phyloP scores from a whole-genome alignment of 2,888 invertebrate genomes.

The Corythucha ciliata region DNA sequence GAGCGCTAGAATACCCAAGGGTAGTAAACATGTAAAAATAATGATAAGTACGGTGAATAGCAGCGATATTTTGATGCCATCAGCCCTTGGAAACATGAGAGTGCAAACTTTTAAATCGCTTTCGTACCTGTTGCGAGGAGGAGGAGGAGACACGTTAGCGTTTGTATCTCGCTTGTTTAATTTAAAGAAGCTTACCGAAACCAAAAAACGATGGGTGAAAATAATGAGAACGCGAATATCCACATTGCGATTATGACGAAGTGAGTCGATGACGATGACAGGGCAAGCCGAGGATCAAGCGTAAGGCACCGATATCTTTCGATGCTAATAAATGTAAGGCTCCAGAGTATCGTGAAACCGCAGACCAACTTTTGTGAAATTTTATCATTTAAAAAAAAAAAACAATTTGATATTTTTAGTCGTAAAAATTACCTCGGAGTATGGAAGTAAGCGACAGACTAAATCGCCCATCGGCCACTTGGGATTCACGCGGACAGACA shows the following conservation, averaged over 20 bases:
- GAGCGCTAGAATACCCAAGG: slow-evolving; percentile 47
- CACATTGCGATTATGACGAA: slow-evolving; percentile 44
- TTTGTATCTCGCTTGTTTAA: too few relatives aligned
- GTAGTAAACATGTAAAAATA: slow-evolving; percentile 46
- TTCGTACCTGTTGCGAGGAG: slow-evolving; percentile 35
- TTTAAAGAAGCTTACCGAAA: slow-evolving; percentile 39
- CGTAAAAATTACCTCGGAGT: slow-evolving; percentile 51
- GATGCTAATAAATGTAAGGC: slow-evolving; percentile 49
- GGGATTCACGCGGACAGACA: slow-evolving; percentile 46
- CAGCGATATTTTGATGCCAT: slow-evolving; percentile 44
- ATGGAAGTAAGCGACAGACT: slow-evolving; percentile 47
- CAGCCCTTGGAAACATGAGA: slow-evolving; percentile 46
- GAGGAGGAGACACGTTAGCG: neutral
- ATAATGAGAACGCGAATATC: slow-evolving; percentile 45
- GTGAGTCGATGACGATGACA: slow-evolving; percentile 37
- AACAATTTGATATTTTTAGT: neutral
- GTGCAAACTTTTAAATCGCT: slow-evolving; percentile 44
- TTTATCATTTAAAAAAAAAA: neutral
- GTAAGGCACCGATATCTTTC: slow-evolving; percentile 49
- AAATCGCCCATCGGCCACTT: slow-evolving; percentile 47
- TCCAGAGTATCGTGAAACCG: slow-evolving; percentile 51
- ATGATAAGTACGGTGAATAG: slow-evolving; percentile 47
- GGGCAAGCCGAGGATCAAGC: slow-evolving; percentile 42
- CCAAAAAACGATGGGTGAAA: slow-evolving; percentile 48
- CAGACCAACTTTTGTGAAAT: slow-evolving; percentile 46